Percentiles rank a stretch among this genome's conserved stretches.
phyloP scores from a whole-genome alignment of 2,797 vertebrate species.

The Acanthis flammea region DNA sequence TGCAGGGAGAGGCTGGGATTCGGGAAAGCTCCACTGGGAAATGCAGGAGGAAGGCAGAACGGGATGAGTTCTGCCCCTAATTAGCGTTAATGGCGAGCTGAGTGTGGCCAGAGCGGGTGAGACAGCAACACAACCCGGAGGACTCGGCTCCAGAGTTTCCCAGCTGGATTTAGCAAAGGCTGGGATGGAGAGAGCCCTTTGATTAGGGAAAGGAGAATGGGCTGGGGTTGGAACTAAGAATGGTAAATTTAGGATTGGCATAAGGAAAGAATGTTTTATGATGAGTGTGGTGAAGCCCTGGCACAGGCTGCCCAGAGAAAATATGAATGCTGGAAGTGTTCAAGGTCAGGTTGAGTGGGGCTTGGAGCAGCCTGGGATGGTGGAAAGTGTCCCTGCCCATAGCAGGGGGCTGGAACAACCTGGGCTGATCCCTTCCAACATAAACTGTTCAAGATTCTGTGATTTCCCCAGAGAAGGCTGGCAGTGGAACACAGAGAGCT shows the following conservation, averaged over 20 bases:
- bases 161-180: neutral
- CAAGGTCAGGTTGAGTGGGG: neutral
- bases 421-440: neutral
- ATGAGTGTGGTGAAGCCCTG: rapidly evolving
- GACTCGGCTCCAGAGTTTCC: neutral
- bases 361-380: neutral
- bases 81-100: rapidly evolving
- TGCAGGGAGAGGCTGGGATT: neutral
- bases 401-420: neutral
- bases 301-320: neutral
- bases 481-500: neutral
- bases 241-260: neutral
- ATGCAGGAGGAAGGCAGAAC: neutral
- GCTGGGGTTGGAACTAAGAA: neutral
- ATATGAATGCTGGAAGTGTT: neutral
- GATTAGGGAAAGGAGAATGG: neutral
- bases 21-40: neutral
- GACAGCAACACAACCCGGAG: neutral
- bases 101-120: neutral
- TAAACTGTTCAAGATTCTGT: rapidly evolving
- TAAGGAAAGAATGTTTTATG: neutral
- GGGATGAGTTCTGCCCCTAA: neutral
- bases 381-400: neutral
- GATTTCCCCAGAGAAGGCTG: neutral
- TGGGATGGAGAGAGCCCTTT: neutral